phyloP scores from a whole-genome alignment of 2,797 vertebrate genomes.

The Sciurus vulgaris region DNA sequence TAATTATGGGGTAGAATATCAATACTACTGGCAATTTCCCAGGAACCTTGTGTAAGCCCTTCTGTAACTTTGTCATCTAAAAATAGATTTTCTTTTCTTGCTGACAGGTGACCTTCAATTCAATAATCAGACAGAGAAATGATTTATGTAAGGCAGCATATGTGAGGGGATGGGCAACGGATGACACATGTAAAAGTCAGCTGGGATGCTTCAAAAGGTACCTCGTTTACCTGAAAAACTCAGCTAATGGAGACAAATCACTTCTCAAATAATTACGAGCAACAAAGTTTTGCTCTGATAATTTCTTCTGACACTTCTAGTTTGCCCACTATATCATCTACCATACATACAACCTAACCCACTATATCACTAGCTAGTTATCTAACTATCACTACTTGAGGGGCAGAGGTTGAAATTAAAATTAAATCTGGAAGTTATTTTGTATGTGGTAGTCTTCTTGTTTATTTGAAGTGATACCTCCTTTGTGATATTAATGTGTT shows the following conservation, averaged over 20 bases:
- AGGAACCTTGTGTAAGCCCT: not conserved
- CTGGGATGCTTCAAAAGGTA: not conserved
- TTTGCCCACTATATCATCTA: not conserved
- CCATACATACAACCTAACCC: not conserved
- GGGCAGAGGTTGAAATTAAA: not conserved
- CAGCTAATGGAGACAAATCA: not conserved
- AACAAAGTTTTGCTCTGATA: not conserved
- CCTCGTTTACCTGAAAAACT: slow-evolving; percentile 2
- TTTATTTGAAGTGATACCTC: not conserved
- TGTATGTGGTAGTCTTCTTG: not conserved
- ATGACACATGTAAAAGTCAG: not conserved
- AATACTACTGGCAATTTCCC: not conserved
- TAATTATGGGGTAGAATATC: not conserved
- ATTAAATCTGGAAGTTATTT: slow-evolving; percentile 11
- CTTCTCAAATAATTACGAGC: slow-evolving; percentile 12
- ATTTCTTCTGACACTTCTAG: not conserved
- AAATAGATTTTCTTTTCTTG: not conserved
- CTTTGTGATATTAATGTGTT: not conserved
- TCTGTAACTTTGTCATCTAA: not conserved
- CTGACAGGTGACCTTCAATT: not conserved
- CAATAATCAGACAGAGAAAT: not conserved
- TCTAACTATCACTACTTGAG: not conserved
- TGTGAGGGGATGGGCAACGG: not conserved
- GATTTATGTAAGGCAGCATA: not conserved
- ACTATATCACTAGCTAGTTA: not conserved